Conservation (phyloP, 2,113 vertebrate species). For the Hippocampus guttulatus region DNA sequence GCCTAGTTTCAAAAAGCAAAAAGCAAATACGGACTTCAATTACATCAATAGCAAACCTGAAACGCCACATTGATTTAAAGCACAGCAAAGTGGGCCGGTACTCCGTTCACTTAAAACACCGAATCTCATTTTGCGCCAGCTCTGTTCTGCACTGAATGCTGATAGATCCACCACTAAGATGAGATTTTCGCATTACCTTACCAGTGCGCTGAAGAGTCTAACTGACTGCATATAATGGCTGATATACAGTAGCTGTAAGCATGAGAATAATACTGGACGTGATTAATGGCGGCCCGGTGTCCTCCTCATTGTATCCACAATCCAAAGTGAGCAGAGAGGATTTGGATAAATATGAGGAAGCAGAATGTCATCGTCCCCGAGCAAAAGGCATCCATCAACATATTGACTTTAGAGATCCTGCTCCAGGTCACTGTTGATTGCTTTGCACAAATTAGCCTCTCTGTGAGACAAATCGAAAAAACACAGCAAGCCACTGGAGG, state of each 20-base stretch:
- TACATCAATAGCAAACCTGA: not conserved
- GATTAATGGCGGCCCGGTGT: conserved; percentile 48
- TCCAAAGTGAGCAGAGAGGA: conserved; percentile 28
- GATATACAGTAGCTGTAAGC: conserved; percentile 33
- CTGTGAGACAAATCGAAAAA: conserved; percentile 16
- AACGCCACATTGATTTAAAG: not conserved
- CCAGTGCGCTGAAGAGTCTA: conserved; percentile 23
- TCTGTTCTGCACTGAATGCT: conserved; percentile 32
- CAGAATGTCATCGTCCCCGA: conserved; percentile 27
- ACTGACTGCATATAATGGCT: conserved; percentile 18
- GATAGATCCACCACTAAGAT: conserved; percentile 46
- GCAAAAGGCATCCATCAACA: conserved; percentile 39
- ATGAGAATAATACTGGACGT: conserved; percentile 32
- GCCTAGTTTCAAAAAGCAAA: no score
- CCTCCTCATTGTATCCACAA: conserved; percentile 17
- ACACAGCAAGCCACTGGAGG: conserved; percentile 6
- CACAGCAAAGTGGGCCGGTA: conserved; percentile 1
- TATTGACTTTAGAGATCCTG: conserved; percentile 35
- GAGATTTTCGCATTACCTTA: conserved; percentile 51
- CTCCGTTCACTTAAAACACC: not conserved
- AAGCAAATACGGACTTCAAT: no score
- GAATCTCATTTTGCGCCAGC: conserved; percentile 25
- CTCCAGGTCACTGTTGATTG: conserved; percentile 30
- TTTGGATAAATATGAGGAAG: conserved; percentile 31
- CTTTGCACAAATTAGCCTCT: conserved; percentile 30